Evolutionary conservation across 1,140 invertebrate species (phyloP).

Genomic region (Lethocerus indicus): DNA sequence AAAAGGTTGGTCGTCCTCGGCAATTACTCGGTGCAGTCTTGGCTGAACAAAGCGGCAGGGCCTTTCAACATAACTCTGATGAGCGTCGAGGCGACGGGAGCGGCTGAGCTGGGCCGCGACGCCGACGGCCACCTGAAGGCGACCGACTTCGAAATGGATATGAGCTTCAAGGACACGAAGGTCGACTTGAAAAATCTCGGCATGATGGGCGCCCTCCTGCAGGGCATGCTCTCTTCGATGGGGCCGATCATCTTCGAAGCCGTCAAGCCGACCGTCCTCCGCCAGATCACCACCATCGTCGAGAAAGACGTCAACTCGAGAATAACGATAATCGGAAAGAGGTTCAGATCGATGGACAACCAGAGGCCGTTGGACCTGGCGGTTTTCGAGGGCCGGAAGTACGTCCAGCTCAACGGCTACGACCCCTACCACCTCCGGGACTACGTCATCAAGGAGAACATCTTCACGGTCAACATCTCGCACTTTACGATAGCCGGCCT

Average conservation of each 20-base stretch:
- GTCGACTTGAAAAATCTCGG: slow-evolving; percentile 69
- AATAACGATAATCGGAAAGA: slow-evolving; percentile 15
- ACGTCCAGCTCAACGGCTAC: slow-evolving; percentile 45
- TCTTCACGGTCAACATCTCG: slow-evolving; percentile 16
- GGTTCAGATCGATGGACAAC: slow-evolving; percentile 47
- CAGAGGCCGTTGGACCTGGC: slow-evolving; percentile 52
- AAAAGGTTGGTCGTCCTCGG: slow-evolving; percentile 41
- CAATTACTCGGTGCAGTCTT: slow-evolving; percentile 54
- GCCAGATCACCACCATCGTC: slow-evolving; percentile 28
- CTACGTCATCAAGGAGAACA: slow-evolving; percentile 19
- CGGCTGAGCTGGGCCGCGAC: slow-evolving; percentile 48
- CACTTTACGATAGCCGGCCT: slow-evolving; percentile 59
- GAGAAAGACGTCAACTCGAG: slow-evolving; percentile 15
- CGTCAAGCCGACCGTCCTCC: slow-evolving; percentile 64
- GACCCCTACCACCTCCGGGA: slow-evolving; percentile 55
- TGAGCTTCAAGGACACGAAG: slow-evolving; percentile 52
- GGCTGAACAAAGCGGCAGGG: slow-evolving; percentile 47
- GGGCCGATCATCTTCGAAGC: slow-evolving; percentile 68
- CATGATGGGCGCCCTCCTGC: slow-evolving; percentile 51
- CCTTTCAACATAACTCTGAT: slow-evolving; percentile 56
- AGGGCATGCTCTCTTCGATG: slow-evolving; percentile 58
- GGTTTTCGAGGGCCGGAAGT: slow-evolving; percentile 49
- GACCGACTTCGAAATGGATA: slow-evolving; percentile 58
- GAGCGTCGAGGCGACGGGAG: slow-evolving; percentile 43
- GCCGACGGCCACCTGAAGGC: slow-evolving; percentile 53